Conservation (phyloP, 1,140 invertebrate genomes). For the Drosophila oshimai region DNA sequence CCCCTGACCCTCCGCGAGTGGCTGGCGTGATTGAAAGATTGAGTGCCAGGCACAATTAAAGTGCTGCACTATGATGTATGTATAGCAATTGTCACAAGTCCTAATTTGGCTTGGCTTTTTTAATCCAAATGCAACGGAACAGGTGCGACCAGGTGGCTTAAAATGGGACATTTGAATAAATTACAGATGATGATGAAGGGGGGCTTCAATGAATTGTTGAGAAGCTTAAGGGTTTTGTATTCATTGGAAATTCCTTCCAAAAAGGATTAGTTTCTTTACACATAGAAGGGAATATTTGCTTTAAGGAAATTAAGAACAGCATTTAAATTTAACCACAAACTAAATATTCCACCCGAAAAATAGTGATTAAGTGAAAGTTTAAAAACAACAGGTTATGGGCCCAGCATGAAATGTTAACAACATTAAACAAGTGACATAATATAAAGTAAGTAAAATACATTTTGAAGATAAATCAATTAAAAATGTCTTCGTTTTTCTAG, state of each 20-base stretch:
- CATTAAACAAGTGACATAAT: no score
- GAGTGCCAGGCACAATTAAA: slow-evolving; percentile 81
- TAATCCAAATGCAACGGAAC: slow-evolving; percentile 41
- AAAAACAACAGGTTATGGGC: no score
- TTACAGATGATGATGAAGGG: not conserved
- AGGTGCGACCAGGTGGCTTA: slow-evolving; percentile 24
- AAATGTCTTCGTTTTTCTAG: no score
- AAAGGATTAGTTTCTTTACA: not conserved
- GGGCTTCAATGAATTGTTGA: not conserved
- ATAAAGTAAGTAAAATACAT: no score
- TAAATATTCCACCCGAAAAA: no score
- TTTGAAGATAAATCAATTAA: no score
- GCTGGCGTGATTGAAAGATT: slow-evolving; percentile 77
- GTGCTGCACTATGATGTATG: slow-evolving; percentile 63
- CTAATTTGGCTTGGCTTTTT: slow-evolving; percentile 59
- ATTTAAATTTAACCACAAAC: no score
- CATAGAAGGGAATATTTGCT: no score
- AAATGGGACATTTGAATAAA: slow-evolving; percentile 8
- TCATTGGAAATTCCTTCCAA: not conserved
- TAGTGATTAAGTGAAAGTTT: no score
- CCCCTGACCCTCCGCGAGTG: not conserved
- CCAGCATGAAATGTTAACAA: no score
- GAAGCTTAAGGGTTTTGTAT: slow-evolving; percentile 8
- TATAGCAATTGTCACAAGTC: slow-evolving; percentile 72
- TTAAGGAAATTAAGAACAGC: no score